Evolutionary conservation across 2,113 vertebrate genomes (phyloP), one percentile per base, ranked within the genome.

Genomic region (Tragelaphus strepsiceros): DNA sequence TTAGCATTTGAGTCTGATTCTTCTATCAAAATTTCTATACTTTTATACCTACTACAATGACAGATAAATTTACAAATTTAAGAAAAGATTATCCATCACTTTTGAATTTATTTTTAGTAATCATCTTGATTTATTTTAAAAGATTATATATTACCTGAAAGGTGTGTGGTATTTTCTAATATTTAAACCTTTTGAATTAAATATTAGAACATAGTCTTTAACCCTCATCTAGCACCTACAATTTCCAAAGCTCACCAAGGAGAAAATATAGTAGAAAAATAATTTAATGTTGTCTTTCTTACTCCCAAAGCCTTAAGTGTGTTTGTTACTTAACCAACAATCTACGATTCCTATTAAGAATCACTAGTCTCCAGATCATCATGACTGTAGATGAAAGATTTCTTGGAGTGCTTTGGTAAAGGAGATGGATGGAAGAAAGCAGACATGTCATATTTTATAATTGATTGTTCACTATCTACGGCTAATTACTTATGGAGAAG

Each of bases 11-110:
- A 35, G 88, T 86, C 12, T 74, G 16, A 13, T 90, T 92, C n/a
- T 90, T 77, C 35, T 53, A n/a, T 54, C 46, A 74, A 83, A 95
- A n/a, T 82, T 74, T 81, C 28, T 88, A 35, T 62, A 64, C 16
- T 46, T 92, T 67, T 74, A 26, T 13, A 30, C 7, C 28, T 53
- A 54, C 24, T 84, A 56, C n/a, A 84, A 58, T 59, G 32, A 11
- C 26, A 97, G 97, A 82, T 82, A 82, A 92, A 96, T 67, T 56
- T 53, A 32, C 39, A 92, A 46, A 58, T 86, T 81, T 84, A 80
- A 93, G 61, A 89, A 89, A 71, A 93, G 93, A 26, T 30, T 95
- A 35, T n/a, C 95, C 22, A 64, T 87, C 14, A 53, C 17, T 91
- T 96, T 88, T 97, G 49, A 88, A 58, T 85, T 95, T 84, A 61